Percentiles rank a stretch among this genome's conserved stretches.
Conservation (phyloP, 1,140 invertebrate species). For the Macrotrachela quadricornifera region DNA sequence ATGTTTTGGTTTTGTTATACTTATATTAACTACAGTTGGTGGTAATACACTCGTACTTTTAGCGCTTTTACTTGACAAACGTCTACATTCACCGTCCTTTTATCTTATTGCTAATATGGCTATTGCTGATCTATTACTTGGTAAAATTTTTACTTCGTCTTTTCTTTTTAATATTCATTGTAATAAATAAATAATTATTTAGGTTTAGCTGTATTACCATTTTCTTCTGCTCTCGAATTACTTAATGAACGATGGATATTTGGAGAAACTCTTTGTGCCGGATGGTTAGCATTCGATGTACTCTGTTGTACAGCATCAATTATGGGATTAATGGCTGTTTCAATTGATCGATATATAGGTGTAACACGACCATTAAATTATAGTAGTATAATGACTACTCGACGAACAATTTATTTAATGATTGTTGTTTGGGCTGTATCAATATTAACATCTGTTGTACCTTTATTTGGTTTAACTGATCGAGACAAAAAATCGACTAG, state of each 20-base stretch:
- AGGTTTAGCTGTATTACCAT: conserved; percentile 39
- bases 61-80: conserved; percentile 35
- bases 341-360: conserved; percentile 71
- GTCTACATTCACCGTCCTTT: conserved; percentile 31
- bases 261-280: conserved; percentile 79
- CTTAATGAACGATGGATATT: conserved; percentile 53
- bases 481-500: too few species aligned
- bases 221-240: conserved; percentile 37
- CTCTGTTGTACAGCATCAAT: conserved; percentile 97
- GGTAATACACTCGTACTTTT: conserved; percentile 39
- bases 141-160: too few species aligned
- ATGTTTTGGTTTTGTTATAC: too few species aligned
- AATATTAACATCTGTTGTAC: conserved; percentile 36
- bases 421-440: conserved; percentile 36
- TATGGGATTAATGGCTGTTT: conserved; percentile 88
- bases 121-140: conserved; percentile 19
- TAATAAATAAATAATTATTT: too few species aligned
- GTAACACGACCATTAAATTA: conserved; percentile 35
- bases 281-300: conserved; percentile 94
- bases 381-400: conserved; percentile 38
- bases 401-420: conserved; percentile 34
- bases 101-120: conserved; percentile 26
- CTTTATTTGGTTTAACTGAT: conserved; percentile 33
- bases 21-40: conserved; percentile 24
- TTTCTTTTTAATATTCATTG: too few species aligned